Percentiles rank a stretch among this genome's conserved stretches.
Conservation (phyloP, 2,113 vertebrate genomes). For the Lonchura striata region DNA sequence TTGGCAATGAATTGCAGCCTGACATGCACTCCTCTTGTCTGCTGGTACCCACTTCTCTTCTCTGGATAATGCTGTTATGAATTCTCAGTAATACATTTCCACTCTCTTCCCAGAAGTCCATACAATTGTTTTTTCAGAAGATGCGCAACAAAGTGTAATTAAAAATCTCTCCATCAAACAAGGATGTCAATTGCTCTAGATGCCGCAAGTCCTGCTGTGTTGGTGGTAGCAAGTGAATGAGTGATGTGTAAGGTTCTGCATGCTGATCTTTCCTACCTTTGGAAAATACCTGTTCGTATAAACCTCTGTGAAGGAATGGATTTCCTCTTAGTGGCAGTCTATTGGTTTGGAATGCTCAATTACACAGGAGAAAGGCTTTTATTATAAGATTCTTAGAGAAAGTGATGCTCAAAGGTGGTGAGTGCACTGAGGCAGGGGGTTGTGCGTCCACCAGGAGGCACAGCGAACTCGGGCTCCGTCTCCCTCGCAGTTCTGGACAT, state of each 20-base stretch:
- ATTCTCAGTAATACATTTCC: background rate
- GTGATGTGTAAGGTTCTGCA: background rate
- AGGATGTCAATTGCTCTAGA: background rate
- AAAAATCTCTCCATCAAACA: background rate
- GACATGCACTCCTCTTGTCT: background rate
- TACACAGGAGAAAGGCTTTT: background rate
- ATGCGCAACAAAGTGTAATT: background rate
- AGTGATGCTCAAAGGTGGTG: background rate
- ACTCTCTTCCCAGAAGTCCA: background rate
- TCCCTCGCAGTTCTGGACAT: background rate
- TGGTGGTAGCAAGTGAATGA: background rate
- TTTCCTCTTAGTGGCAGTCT: background rate
- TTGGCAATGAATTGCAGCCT: background rate
- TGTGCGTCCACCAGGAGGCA: constrained; percentile 23
- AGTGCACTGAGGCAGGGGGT: background rate
- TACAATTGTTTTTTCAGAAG: background rate
- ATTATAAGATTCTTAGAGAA: background rate
- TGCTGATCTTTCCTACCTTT: background rate
- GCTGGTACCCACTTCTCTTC: background rate
- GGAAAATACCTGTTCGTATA: background rate
- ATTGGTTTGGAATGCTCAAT: background rate
- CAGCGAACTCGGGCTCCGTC: background rate
- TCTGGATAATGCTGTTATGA: background rate
- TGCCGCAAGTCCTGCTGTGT: background rate
- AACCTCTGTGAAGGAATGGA: background rate